phyloP scores from a whole-genome alignment of 2,888 invertebrate genomes.

The Chaitophorus viminalis region DNA sequence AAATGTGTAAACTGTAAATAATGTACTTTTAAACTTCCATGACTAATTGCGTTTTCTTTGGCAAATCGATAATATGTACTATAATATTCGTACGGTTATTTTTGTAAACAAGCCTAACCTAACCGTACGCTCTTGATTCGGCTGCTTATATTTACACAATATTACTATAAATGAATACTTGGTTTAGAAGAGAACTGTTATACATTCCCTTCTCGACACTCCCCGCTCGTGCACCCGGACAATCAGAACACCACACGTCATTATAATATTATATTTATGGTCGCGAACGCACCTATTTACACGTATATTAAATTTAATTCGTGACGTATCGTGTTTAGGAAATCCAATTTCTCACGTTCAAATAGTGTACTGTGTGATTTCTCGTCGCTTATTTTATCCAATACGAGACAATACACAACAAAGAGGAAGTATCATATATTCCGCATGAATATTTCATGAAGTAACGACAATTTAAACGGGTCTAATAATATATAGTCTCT shows the following conservation, averaged over 20 bases:
- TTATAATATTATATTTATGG: neutral
- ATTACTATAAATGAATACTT: neutral
- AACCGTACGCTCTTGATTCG: neutral
- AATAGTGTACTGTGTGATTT: constrained; percentile 1
- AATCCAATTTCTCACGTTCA: neutral
- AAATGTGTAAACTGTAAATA: no score
- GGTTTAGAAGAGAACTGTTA: neutral
- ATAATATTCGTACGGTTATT: neutral
- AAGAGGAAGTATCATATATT: neutral
- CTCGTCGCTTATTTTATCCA: neutral
- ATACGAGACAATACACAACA: neutral
- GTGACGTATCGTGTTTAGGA: neutral
- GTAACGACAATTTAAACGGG: constrained; percentile 38
- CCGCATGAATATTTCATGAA: constrained; percentile 51
- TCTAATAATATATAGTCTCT: constrained; percentile 33
- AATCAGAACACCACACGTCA: neutral
- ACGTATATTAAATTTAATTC: neutral
- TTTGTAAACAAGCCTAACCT: neutral
- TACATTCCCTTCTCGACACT: neutral
- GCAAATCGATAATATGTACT: no score
- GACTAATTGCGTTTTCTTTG: no score
- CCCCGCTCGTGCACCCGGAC: neutral
- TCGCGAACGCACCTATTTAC: neutral
- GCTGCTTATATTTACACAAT: neutral
- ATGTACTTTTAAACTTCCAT: no score